These are phyloP conservation scores for Oreochromis grahami DNA, from an alignment of 2,797 vertebrate genomes.

Conservation along the genomic window DNA sequence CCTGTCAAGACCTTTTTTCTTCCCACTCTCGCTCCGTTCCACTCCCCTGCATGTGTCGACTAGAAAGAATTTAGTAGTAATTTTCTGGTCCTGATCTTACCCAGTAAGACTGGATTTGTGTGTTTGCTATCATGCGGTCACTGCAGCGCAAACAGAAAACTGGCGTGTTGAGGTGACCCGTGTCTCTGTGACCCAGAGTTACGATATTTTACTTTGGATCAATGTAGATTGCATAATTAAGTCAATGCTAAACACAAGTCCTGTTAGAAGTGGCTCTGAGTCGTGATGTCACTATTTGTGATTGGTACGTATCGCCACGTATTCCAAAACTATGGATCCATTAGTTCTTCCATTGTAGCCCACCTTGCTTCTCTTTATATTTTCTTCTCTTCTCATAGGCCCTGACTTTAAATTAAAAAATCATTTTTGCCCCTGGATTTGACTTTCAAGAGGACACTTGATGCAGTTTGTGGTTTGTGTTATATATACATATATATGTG, in stretches of 20 bases:
- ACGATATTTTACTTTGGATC: constrained; percentile 27
- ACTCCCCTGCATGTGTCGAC: not conserved
- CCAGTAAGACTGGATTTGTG: not conserved
- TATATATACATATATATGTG: not conserved
- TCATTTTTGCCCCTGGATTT: not conserved
- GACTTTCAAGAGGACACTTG: not conserved
- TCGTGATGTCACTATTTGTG: not conserved
- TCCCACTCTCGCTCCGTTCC: not conserved
- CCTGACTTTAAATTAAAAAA: not conserved
- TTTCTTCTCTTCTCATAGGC: not conserved
- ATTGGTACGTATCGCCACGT: not conserved
- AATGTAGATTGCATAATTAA: not conserved
- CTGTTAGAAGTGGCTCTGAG: not conserved
- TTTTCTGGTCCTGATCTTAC: not conserved
- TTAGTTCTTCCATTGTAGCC: not conserved
- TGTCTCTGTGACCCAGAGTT: constrained; percentile 41
- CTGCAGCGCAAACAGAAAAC: constrained; percentile 37
- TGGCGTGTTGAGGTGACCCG: constrained; percentile 47
- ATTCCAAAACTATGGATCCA: not conserved
- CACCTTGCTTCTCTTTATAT: not conserved
- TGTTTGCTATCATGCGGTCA: constrained; percentile 3
- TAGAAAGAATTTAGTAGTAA: not conserved
- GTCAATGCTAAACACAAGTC: not conserved
- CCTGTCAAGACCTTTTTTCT: constrained; percentile 10
- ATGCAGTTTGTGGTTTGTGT: not conserved